Base-by-base conservation (phyloP, 2,888 invertebrate genomes). In the Lissonota sp. region DNA sequence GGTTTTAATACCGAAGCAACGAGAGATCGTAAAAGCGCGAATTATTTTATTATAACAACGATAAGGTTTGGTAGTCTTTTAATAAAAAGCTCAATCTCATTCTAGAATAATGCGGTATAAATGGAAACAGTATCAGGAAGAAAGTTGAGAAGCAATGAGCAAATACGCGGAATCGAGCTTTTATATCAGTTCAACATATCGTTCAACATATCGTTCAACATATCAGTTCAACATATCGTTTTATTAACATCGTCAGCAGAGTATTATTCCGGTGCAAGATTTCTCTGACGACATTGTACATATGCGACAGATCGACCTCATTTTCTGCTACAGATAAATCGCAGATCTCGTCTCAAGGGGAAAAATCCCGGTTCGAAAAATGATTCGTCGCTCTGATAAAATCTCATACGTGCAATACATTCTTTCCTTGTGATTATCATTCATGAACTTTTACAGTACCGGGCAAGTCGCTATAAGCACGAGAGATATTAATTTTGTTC, bases 311-410 rank as follows among this genome's bases (percentile, higher is more conserved):
- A 26, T 26, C 26, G 67, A 85, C 64, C 84, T 86, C 80, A 86
- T 85, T 86, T 84, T 82, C 80, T 66, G 66, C 53, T 73, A 72
- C 82, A 85, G 86, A 86, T 74, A 83, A 81, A 80, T 66, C 49
- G 6, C 26, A 63, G 10, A 57, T 73, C 64, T 66, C 71, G 40
- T 42, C 58, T 64, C 72, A 40, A 42, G 12, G n/a, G 1, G 10
- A 10, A 40, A 5, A 69, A 67, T 6, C 16, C 4, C 39, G 44
- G 44, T 12, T 49, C 7, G 57, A 37, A 7, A 55, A 58, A 14
- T 53, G 12, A 12, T 14, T 53, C 14, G 12, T 53, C 49, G 49
- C 7, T 12, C 49, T n/a, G 26, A 44, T 44, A 1, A 10, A 44
- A 44, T 1, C 44, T 44, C 1, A 44, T 10, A 44, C 44, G 44